These are phyloP conservation scores for Oncorhynchus keta DNA, from an alignment of 2,113 vertebrate species.

Conservation along the genomic window DNA sequence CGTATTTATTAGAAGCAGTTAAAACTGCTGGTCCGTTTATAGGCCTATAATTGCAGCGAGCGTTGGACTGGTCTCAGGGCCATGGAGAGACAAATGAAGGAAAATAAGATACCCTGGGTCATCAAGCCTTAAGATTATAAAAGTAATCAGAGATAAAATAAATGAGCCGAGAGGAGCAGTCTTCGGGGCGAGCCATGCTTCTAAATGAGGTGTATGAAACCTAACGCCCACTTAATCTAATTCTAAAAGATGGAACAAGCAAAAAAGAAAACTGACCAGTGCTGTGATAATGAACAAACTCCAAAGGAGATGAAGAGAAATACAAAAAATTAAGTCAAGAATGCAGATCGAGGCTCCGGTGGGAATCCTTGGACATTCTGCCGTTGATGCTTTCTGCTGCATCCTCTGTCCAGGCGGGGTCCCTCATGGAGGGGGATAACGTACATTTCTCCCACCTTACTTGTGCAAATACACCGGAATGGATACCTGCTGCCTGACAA, in stretches of 20 bases:
- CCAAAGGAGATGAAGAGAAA: conserved; percentile 27
- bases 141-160: conserved; percentile 39
- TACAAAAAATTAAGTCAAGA: conserved; percentile 3
- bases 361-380: conserved; percentile 24
- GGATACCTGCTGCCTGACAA: conserved; percentile 19
- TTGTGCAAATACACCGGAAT: conserved; percentile 40
- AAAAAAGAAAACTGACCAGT: conserved; percentile 2
- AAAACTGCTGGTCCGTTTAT: conserved; percentile 2
- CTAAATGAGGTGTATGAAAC: not conserved
- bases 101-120: conserved; percentile 31
- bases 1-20: not conserved
- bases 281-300: conserved; percentile 45
- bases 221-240: conserved; percentile 23
- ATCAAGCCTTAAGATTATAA: conserved; percentile 46
- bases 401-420: not conserved
- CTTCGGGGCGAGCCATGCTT: not conserved
- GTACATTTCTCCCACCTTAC: conserved; percentile 24
- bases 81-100: conserved; percentile 10
- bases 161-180: not conserved
- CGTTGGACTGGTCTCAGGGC: conserved; percentile 18
- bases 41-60: conserved; percentile 9
- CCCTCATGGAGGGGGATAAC: conserved; percentile 6
- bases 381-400: too few relatives aligned
- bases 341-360: conserved; percentile 46
- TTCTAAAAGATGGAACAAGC: conserved; percentile 18